Evolutionary conservation across 2,113 vertebrate genomes (phyloP).

Genomic region (Scophthalmus maximus): DNA sequence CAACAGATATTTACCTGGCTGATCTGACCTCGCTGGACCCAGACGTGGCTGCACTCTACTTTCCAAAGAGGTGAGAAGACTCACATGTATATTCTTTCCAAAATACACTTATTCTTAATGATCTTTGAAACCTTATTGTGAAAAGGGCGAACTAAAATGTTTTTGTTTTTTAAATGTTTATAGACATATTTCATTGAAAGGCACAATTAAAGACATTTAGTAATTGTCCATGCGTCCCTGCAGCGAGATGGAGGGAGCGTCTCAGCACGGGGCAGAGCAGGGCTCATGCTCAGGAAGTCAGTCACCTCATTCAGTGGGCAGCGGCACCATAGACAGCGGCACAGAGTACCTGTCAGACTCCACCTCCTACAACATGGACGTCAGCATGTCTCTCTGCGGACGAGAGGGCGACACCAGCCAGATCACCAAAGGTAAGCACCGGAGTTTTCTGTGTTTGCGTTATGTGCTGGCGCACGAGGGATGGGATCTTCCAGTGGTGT

Average conservation of each 20-base stretch:
- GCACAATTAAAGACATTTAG: not conserved
- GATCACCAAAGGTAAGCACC: constrained; percentile 87
- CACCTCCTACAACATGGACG: constrained; percentile 69
- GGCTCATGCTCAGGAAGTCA: constrained; percentile 70
- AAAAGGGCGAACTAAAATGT: not conserved
- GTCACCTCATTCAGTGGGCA: constrained; percentile 78
- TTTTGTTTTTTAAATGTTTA: too few relatives aligned
- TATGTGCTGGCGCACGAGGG: not conserved
- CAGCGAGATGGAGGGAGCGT: constrained; percentile 81
- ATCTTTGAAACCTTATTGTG: not conserved
- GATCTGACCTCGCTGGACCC: constrained; percentile 85
- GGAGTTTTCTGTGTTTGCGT: not conserved
- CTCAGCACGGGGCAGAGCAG: constrained; percentile 72
- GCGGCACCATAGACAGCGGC: constrained; percentile 75
- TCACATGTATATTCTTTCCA: not conserved
- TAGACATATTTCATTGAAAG: too few relatives aligned
- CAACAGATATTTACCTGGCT: constrained; percentile 88
- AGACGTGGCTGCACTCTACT: constrained; percentile 86
- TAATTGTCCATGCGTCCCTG: not conserved
- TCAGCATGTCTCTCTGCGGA: constrained; percentile 91
- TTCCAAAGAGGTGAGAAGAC: constrained; percentile 85
- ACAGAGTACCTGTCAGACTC: constrained; percentile 75
- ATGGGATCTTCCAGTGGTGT: not conserved
- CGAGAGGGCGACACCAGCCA: constrained; percentile 83
- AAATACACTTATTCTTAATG: not conserved